phyloP scores from a whole-genome alignment of 2,888 invertebrate genomes.

The Falcaria lacertinaria region DNA sequence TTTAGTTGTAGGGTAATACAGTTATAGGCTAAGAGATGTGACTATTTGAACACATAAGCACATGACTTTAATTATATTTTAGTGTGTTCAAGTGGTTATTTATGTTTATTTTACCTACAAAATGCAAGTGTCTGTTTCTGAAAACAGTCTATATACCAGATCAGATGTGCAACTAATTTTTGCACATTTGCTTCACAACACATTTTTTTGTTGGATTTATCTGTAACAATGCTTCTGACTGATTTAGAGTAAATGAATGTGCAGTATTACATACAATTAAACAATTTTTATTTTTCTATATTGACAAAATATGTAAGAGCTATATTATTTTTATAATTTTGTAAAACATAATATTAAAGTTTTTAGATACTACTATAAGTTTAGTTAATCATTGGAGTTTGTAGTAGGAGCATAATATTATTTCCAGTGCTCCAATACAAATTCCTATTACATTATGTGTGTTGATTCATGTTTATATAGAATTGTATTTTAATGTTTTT shows the following conservation, averaged over 20 bases:
- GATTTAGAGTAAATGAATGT: slow-evolving; percentile 72
- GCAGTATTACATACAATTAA: slow-evolving; percentile 71
- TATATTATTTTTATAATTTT: slow-evolving; percentile 72
- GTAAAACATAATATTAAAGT: slow-evolving; percentile 45
- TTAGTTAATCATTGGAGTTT: slow-evolving; percentile 42
- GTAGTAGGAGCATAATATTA: slow-evolving; percentile 27
- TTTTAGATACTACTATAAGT: slow-evolving; percentile 34
- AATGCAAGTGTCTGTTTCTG: slow-evolving; percentile 34
- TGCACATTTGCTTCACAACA: slow-evolving; percentile 34
- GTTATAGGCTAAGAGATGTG: slow-evolving; percentile 36
- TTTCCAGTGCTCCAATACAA: slow-evolving; percentile 48
- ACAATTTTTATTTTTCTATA: slow-evolving; percentile 70
- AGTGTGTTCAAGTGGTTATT: slow-evolving; percentile 54
- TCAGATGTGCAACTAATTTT: slow-evolving; percentile 32
- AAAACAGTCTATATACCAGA: slow-evolving; percentile 39
- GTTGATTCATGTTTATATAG: slow-evolving; percentile 26
- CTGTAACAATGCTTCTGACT: slow-evolving; percentile 65
- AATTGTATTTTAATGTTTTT: slow-evolving; percentile 44
- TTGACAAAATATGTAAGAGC: slow-evolving; percentile 53
- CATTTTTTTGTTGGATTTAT: slow-evolving; percentile 46
- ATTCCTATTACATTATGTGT: slow-evolving; percentile 40
- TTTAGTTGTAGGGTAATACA: slow-evolving; percentile 66
- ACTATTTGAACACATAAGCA: slow-evolving; percentile 50
- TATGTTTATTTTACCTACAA: slow-evolving; percentile 23
- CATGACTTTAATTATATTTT: slow-evolving; percentile 27